Evolutionary conservation across 2,888 invertebrate genomes (phyloP), one percentile per base, ranked within the genome.

Genomic region (Formica aserva): DNA sequence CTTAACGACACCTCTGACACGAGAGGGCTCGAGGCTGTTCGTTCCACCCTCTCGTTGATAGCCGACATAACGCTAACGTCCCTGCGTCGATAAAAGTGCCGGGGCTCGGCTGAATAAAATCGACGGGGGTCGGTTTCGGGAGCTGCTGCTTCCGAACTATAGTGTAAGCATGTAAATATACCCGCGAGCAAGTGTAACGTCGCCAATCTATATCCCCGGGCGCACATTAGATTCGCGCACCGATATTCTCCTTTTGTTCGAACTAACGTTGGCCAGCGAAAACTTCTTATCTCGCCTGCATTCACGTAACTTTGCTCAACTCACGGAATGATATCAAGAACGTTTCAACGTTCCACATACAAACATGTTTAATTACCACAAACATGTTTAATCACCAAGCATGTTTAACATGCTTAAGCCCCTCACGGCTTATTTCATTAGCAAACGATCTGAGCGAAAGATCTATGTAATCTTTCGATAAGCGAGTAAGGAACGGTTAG

Each of bases 51-150:
- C 86, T 65, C 87, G 87, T 91, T 92, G 90, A 92, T 92, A 90
- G 90, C 89, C 87, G 85, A 85, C 89, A 91, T 93, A 92, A 92
- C 90, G 91, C 89, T 87, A 91, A 92, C 92, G 88, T 88, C 85
- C 84, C 22, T 82, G 86, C 86, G 89, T 89, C 92, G 92, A 91
- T 93, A 93, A 93, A 93, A 93, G 92, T 88, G 85, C 60, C 45
- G 15, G 86, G 86, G 86, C 87, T 86, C 85, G 88, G 86, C 88
- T 87, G 86, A 86, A 89, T 88, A 89, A 91, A 91, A 82, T 71
- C 69, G 65, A 72, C 60, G 71, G 67, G 81, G 78, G 74, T 69
- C 29, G 85, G 78, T 85, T 75, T 84, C 69, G 78, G 85, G 71
- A 74, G 62, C 84, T 65, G 78, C 83, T 48, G 84, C 74, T 80